These are phyloP conservation scores for Coenobita brevimanus DNA, from an alignment of 1,140 invertebrate genomes.

Conservation along the genomic window DNA sequence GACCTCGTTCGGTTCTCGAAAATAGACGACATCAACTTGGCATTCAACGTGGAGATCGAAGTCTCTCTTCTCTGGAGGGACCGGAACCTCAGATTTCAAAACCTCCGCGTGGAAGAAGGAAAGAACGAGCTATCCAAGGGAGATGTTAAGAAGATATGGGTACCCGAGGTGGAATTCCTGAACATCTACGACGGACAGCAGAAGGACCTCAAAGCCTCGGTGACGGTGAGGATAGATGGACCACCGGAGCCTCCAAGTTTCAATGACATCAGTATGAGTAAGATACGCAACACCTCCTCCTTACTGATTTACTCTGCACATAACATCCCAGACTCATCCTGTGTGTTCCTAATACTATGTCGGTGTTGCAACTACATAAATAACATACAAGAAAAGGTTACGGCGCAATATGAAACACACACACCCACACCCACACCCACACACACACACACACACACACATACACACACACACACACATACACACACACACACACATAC, in stretches of 20 bases:
- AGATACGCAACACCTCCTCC: no score
- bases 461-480: no score
- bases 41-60: constrained; percentile 52
- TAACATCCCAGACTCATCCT: no score
- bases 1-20: constrained; percentile 53
- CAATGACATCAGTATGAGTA: constrained; percentile 40
- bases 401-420: no score
- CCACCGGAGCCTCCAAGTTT: constrained; percentile 17
- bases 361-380: no score
- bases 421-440: no score
- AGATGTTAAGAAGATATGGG: constrained; percentile 37
- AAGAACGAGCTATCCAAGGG: constrained; percentile 19
- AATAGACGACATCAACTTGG: constrained; percentile 51
- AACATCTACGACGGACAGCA: constrained; percentile 37
- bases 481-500: no score
- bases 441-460: no score
- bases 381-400: no score
- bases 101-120: constrained; percentile 27
- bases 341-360: no score
- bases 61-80: constrained; percentile 24
- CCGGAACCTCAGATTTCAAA: constrained; percentile 13
- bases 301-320: no score
- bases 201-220: constrained; percentile 3
- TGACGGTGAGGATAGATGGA: constrained; percentile 1
- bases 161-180: constrained; percentile 39